phyloP scores from a whole-genome alignment of 2,113 vertebrate genomes.

The Rhizomys pruinosus region DNA sequence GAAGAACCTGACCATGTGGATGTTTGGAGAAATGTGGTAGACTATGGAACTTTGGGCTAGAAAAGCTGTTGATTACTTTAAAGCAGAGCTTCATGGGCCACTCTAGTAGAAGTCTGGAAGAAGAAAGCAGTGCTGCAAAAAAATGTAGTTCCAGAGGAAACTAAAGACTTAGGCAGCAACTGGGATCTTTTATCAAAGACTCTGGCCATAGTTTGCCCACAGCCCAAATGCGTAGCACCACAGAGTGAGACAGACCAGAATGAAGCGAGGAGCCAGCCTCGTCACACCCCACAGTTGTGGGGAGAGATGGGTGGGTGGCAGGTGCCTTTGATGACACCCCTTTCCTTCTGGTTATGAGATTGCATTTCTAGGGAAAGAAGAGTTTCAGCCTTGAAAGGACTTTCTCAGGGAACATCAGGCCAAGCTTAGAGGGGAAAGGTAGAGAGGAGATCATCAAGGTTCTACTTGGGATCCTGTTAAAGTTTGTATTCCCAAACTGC shows the following conservation, averaged over 20 bases:
- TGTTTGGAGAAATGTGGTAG: no score
- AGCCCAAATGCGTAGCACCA: conserved; percentile 44
- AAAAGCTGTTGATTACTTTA: no score
- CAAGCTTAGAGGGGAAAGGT: neutral
- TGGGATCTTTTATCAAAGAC: conserved; percentile 58
- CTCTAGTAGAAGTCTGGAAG: no score
- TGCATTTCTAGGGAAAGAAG: neutral
- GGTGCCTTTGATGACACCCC: neutral
- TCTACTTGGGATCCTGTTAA: neutral
- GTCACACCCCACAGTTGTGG: neutral
- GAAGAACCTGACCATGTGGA: no score
- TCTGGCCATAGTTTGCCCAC: no score
- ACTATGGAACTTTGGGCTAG: no score
- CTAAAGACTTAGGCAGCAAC: no score
- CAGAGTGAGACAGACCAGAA: neutral
- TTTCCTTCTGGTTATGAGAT: neutral
- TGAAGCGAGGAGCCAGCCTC: neutral
- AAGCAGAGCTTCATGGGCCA: no score
- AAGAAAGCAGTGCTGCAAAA: no score
- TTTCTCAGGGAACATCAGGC: neutral
- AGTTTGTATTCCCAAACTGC: neutral
- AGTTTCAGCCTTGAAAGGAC: neutral
- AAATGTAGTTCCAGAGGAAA: no score
- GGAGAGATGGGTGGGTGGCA: neutral
- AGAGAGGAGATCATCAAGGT: neutral